A percentile compares a stretch with the other conserved stretches of the same genome.
These are phyloP conservation scores for Catharus minimus DNA, from an alignment of 2,113 vertebrate species.

Conservation along the genomic window DNA sequence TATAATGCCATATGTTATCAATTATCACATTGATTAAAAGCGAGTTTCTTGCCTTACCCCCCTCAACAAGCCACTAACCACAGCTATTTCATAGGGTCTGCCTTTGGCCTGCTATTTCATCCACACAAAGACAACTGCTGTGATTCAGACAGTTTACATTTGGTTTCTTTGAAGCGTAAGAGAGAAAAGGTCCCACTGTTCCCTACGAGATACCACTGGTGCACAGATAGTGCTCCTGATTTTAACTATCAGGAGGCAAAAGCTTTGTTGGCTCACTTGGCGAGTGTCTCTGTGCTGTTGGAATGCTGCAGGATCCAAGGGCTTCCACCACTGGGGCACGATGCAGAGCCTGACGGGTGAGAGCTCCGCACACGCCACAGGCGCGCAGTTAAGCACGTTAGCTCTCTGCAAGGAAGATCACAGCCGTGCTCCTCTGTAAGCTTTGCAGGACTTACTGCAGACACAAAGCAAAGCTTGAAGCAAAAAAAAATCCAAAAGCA, in stretches of 20 bases:
- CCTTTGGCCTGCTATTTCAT: constrained; percentile 72
- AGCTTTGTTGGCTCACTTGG: not conserved
- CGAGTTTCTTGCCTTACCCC: constrained; percentile 66
- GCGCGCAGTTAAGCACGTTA: not conserved
- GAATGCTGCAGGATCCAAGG: rapidly evolving
- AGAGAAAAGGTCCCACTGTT: constrained; percentile 41
- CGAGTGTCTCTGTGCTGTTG: rapidly evolving
- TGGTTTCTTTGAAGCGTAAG: constrained; percentile 53
- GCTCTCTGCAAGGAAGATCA: not conserved
- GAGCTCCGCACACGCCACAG: not conserved
- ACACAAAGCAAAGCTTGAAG: not conserved
- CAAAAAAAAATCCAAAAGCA: not conserved
- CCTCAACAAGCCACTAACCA: constrained; percentile 79
- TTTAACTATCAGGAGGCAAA: constrained; percentile 16
- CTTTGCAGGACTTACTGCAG: not conserved
- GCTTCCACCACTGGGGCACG: not conserved
- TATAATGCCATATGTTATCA: constrained; percentile 71
- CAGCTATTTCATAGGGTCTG: constrained; percentile 78
- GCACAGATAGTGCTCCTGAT: constrained; percentile 14
- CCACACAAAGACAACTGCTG: constrained; percentile 69
- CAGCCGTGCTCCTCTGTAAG: not conserved
- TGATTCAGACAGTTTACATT: constrained; percentile 78
- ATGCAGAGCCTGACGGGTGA: not conserved
- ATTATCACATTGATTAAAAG: constrained; percentile 90
- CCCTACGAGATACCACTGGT: not conserved